Base-by-base conservation (phyloP, 1,140 invertebrate genomes). In the Scaptomyza pallida region DNA sequence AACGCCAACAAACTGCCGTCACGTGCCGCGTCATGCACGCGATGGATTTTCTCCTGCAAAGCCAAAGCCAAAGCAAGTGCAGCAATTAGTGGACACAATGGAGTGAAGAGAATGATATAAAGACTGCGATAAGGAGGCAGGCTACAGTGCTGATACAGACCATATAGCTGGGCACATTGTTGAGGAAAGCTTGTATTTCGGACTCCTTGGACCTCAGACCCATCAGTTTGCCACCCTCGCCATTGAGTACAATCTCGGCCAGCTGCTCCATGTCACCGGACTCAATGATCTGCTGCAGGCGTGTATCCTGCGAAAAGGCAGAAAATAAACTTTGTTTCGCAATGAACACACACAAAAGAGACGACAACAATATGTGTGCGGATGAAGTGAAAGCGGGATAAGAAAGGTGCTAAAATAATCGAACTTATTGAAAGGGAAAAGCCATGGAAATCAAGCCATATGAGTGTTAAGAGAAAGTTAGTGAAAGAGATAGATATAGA, bases 81-180 rank as follows among this genome's bases (percentile, higher is more conserved):
- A 52, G 47, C 47, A 50, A 70, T 61, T 62, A 63, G 30, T 62
- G 17, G 33, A 2, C 8, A 30, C 26, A 40, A 8, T 2, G 40
- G 19, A 44, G 26, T 10, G 21, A 56, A 78, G 9, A 33, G 17
- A 51, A 8, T 48, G 48, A 30, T 30, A 30, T 30, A 30, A 68
- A 64, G 43, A 51, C 45, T 43, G 17, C 65, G 69, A 61, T 48
- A 30, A 40, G 43, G n/a, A n/a, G 16, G n/a, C 16, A 15, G 21
- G 30, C 6, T 37, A 16, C 6, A 12, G 12, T 12, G 16, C 15
- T 15, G 12, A 6, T 13, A 74, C 90, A 93, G 92, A 97, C 97
- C 95, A 98, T 97, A 83, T 98, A 98, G 17, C 94, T 93, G 5
- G 97, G 97, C 44, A 98, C 95, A 85, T 97, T 97, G 80, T 97